These are phyloP conservation scores for Pogonomyrmex barbatus DNA, from an alignment of 1,140 invertebrate species.

Conservation along the genomic window DNA sequence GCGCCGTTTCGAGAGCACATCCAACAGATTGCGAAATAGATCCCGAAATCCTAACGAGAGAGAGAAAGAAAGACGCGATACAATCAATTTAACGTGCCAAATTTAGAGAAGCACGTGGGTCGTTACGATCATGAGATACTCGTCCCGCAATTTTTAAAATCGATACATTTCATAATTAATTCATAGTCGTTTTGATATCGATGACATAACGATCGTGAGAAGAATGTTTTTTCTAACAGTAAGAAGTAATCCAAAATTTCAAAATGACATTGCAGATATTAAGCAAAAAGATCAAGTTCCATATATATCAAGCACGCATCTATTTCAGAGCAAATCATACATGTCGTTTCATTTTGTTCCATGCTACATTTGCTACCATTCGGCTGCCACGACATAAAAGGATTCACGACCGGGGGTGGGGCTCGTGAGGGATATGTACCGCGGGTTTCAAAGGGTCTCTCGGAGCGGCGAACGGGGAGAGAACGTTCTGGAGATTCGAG, in stretches of 20 bases:
- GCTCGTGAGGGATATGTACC: slow-evolving; percentile 32
- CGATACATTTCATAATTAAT: background rate
- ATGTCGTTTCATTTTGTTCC: background rate
- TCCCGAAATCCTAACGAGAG: slow-evolving; percentile 24
- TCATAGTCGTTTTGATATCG: background rate
- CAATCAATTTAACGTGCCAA: slow-evolving; percentile 13
- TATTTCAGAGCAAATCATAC: too few relatives aligned
- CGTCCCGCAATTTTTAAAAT: background rate
- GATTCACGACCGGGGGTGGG: slow-evolving; percentile 33
- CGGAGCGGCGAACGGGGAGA: slow-evolving; percentile 56
- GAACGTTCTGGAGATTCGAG: slow-evolving; percentile 73
- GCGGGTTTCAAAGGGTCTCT: slow-evolving; percentile 71
- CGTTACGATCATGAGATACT: background rate
- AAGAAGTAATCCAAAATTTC: background rate
- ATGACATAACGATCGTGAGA: background rate
- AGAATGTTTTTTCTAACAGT: background rate
- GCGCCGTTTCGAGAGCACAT: slow-evolving; percentile 21
- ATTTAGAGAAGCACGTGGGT: slow-evolving; percentile 57
- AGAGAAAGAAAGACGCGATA: slow-evolving; percentile 5
- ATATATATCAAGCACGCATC: too few relatives aligned
- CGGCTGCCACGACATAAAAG: slow-evolving; percentile 68
- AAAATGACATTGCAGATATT: background rate
- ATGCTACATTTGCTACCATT: slow-evolving; percentile 63
- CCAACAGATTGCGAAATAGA: slow-evolving; percentile 32
- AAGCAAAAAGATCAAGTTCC: too few relatives aligned